A percentile compares a stretch with the other conserved stretches of the same genome.
Conservation (phyloP, 2,797 vertebrate species). For the Tangara arthus region DNA sequence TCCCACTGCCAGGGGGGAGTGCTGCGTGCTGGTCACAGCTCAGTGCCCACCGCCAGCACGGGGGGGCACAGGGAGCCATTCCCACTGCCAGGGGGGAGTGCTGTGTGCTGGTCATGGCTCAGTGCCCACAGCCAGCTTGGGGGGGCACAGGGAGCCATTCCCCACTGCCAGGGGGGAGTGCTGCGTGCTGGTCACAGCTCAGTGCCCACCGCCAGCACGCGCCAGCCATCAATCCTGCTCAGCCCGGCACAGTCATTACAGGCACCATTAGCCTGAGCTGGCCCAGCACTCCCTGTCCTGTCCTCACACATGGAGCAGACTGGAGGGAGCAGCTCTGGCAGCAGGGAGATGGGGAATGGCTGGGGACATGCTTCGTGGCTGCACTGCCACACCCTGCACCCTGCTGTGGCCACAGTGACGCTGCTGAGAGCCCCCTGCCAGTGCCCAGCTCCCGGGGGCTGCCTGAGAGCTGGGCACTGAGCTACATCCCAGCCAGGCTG, state of each 20-base stretch:
- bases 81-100: too few relatives aligned
- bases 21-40: too few relatives aligned
- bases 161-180: rapidly evolving
- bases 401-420: rapidly evolving
- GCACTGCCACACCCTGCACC: neutral
- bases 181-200: neutral
- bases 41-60: too few relatives aligned
- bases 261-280: neutral
- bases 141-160: neutral
- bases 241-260: neutral
- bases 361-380: rapidly evolving
- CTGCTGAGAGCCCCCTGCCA: neutral
- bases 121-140: too few relatives aligned
- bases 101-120: too few relatives aligned
- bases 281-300: neutral
- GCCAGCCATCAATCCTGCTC: neutral
- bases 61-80: too few relatives aligned
- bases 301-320: rapidly evolving
- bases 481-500: neutral
- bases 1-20: too few relatives aligned
- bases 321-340: neutral
- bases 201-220: neutral
- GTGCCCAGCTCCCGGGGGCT: neutral
- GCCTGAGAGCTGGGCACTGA: neutral
- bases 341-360: neutral